Evolutionary conservation across 2,113 vertebrate genomes (phyloP).

Genomic region (Cacatua alba): DNA sequence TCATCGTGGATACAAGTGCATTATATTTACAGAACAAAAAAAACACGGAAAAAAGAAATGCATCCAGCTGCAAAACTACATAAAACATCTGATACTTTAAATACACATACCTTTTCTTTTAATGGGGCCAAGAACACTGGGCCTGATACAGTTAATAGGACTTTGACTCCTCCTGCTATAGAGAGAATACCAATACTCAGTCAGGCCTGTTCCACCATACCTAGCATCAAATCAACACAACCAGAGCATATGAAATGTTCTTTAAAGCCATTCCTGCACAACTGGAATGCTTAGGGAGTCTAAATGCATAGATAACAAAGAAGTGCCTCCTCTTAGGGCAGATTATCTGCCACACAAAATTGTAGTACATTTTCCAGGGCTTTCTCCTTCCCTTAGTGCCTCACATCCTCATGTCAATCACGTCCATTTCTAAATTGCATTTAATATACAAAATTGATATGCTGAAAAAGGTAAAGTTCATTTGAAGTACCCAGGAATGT

Average conservation of each 20-base stretch:
- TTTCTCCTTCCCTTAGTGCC: not conserved
- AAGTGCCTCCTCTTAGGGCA: not conserved
- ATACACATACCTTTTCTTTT: slow-evolving; percentile 92
- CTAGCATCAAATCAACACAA: not conserved
- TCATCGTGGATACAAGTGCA: not conserved
- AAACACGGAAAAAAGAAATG: not conserved
- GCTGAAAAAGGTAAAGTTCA: not conserved
- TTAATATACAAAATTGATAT: not conserved
- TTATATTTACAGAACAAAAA: not conserved
- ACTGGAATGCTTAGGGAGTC: not conserved
- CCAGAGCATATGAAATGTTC: not conserved
- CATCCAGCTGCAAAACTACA: not conserved
- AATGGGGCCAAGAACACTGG: slow-evolving; percentile 91
- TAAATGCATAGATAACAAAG: not conserved
- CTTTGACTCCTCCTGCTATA: slow-evolving; percentile 92
- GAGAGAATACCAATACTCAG: not conserved
- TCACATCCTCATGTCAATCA: not conserved
- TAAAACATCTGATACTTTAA: not conserved
- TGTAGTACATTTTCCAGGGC: not conserved
- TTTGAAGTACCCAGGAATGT: not conserved
- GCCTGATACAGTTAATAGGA: slow-evolving; percentile 95
- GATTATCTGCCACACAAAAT: not conserved
- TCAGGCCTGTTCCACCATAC: not conserved
- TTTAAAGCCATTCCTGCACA: not conserved
- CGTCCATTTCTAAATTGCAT: not conserved